These are phyloP conservation scores for Misgurnus mizolepis DNA, from an alignment of 2,113 vertebrate genomes.

Conservation along the genomic window DNA sequence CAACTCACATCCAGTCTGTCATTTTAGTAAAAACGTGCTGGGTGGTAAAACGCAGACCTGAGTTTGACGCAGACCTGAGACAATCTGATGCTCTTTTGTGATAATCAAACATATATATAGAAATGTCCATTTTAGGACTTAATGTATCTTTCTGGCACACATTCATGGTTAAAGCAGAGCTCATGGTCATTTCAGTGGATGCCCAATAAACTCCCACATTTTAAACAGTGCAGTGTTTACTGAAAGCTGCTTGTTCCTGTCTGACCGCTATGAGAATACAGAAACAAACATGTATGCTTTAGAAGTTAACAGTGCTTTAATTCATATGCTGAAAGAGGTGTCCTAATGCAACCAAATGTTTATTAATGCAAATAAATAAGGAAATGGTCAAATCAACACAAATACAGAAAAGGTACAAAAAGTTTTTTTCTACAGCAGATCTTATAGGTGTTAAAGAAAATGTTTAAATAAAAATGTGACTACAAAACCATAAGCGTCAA, in stretches of 20 bases:
- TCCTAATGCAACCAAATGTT: background rate
- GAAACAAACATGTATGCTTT: conserved; percentile 7
- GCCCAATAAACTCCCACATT: conserved; percentile 17
- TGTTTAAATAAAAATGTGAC: too few relatives aligned
- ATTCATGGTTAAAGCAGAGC: background rate
- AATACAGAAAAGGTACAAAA: background rate
- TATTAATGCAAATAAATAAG: background rate
- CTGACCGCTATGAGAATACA: conserved; percentile 7
- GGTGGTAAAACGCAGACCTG: too few relatives aligned
- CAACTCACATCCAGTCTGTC: conserved; percentile 3
- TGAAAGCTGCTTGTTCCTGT: conserved; percentile 30
- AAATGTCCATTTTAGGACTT: background rate
- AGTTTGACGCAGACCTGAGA: too few relatives aligned
- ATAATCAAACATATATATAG: background rate
- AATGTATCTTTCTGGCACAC: background rate
- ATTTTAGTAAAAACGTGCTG: background rate
- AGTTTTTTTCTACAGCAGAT: too few relatives aligned
- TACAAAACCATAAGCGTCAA: too few relatives aligned
- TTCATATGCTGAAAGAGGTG: background rate
- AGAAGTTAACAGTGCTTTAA: background rate
- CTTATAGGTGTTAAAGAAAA: too few relatives aligned
- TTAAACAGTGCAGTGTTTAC: conserved; percentile 13
- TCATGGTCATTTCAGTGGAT: conserved; percentile 31
- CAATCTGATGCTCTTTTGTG: background rate
- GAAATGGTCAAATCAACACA: background rate